Base-by-base conservation (phyloP, 2,113 vertebrate genomes). In the Apteryx mantelli region DNA sequence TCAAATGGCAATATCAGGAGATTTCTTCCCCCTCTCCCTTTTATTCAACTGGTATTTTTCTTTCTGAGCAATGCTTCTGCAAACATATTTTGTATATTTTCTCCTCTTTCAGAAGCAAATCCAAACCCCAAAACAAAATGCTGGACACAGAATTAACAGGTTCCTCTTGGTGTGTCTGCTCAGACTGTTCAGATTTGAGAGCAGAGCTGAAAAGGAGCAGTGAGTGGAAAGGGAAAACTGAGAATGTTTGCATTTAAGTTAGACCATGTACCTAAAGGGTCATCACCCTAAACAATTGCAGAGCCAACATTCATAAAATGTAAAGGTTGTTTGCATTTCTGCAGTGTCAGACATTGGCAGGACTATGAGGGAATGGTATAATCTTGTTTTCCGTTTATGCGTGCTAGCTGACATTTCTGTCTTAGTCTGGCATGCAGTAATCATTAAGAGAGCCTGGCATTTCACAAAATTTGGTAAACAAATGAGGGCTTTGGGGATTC, bases 361-460 rank as follows among this genome's bases (percentile, higher is more conserved):
- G 36, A 15, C 10, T 77, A 50, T 68, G 34, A 95, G 19, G 74
- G 89, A 92, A 88, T 28, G 60, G 11, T 52, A 28, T 91, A 91
- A 76, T 91, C 60, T 81, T 79, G 11, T 93, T 96, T 92, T 95
- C 73, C 64, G 40, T 93, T 95, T 95, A 40, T 88, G 48, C 75
- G 89, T 58, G 44, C 65, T 93, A 88, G 42, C 25, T 96, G 92
- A 86, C 75, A 79, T 82, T 91, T 89, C 42, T 94, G 5, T 82
- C 52, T 87, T 46, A 76, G 25, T 65, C 40, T 96, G n/a, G 7
- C 32, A 85, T 55, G 5, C 65, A 69, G 32, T 58, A 84, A 80
- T 66, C 63, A 80, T 77, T 90, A 88, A 93, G 42, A 40, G 16
- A 81, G 9, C 22, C n/a, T 69, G 65, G 26, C 10, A 86, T 96